Base-by-base conservation (phyloP, 1,140 invertebrate species). In the Leptinotarsa defecta region DNA sequence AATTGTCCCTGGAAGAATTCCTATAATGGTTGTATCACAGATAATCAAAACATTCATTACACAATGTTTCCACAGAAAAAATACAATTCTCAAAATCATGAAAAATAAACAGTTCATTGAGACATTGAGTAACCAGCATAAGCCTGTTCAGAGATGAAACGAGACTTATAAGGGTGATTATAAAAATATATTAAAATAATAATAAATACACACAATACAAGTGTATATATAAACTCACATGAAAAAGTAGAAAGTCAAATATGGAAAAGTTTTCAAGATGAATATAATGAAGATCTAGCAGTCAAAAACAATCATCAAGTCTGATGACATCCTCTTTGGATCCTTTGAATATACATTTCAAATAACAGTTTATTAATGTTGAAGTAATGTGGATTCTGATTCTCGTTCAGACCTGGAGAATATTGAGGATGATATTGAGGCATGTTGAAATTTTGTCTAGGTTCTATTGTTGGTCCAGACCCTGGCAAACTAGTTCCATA, bases 331-430 rank as follows among this genome's bases (percentile, higher is more conserved):
- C 80, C 80, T 79, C 90, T 86, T 81, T 89, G 87, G 74, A 88
- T 79, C 70, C 90, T 84, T 80, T 90, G 89, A 77, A 90, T 81
- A 74, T 90, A 89, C 68, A 91, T 87, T 49, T 88, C 88, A 79
- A 88, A 91, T 27, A 91, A 81, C 64, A 91, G 82, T 81, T 90
- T 90, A 78, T 91, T 91, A 71, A 86, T 90, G 78, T 90, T 89
- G 76, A 91, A 91, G 81, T 91, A 91, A 81, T 87, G 89, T 13
- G 90, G 90, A 86, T 91, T 91, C 78, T 90, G 87, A 71, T 74
- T 83, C 61, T 87, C 86, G 78, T 85, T 86, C 22, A 91, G 79
- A 80, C 89, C 88, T 6, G 90, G 90, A 52, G 83, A 85, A 78
- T 91, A 91, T 57, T 88, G 74, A 13, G 76, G 68, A 8, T 63